phyloP scores from a whole-genome alignment of 1,140 invertebrate species.

The Oedothorax gibbosus region DNA sequence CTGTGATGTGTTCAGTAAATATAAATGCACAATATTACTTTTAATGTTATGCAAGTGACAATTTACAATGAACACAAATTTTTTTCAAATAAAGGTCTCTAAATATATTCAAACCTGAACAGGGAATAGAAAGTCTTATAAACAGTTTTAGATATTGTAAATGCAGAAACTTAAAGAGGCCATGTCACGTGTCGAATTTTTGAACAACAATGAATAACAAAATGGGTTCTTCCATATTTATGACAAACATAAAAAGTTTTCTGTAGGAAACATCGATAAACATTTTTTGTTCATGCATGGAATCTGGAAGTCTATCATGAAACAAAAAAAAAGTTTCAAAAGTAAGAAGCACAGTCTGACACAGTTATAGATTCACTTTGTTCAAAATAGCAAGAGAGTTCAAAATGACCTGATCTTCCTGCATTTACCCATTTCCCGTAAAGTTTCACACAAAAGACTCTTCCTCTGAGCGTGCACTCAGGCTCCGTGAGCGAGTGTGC shows the following conservation, averaged over 20 bases:
- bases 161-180: slow-evolving; percentile 34
- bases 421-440: too few species aligned
- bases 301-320: background rate
- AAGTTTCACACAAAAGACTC: slow-evolving; percentile 57
- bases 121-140: slow-evolving; percentile 15
- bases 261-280: background rate
- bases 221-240: background rate
- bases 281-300: background rate
- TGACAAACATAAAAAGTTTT: background rate
- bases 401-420: too few species aligned
- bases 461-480: slow-evolving; percentile 51
- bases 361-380: slow-evolving; percentile 43
- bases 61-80: slow-evolving; percentile 56
- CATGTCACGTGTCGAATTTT: slow-evolving; percentile 2
- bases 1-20: slow-evolving; percentile 44
- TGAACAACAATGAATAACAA: background rate
- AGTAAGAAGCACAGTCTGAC: background rate
- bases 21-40: slow-evolving; percentile 50
- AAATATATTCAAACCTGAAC: slow-evolving; percentile 44
- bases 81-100: slow-evolving; percentile 31
- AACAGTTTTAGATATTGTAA: slow-evolving; percentile 28
- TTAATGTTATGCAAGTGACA: slow-evolving; percentile 41
- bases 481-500: slow-evolving; percentile 49
- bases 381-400: background rate
- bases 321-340: slow-evolving; percentile 3